Conservation (phyloP, 2,113 vertebrate species). For the Platichthys flesus region DNA sequence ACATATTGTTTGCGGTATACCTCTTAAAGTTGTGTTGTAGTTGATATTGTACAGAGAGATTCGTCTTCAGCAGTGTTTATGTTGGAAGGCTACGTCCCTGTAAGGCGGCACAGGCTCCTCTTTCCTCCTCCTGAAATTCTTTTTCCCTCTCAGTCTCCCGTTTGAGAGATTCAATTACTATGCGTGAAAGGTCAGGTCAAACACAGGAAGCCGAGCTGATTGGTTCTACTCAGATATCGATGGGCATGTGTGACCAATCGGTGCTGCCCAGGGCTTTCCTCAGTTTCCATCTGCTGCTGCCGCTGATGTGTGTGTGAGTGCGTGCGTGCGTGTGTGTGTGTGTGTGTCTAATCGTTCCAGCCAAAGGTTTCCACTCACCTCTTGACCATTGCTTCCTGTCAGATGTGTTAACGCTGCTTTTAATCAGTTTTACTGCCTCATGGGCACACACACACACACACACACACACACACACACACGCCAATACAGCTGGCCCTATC, state of each 20-base stretch:
- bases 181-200: slow-evolving; percentile 76
- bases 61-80: background rate
- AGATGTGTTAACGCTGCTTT: slow-evolving; percentile 80
- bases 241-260: slow-evolving; percentile 83
- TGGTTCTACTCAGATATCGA: slow-evolving; percentile 79
- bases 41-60: background rate
- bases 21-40: background rate
- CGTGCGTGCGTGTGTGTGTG: slow-evolving; percentile 19
- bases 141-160: slow-evolving; percentile 24
- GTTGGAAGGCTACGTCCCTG: background rate
- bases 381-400: slow-evolving; percentile 73
- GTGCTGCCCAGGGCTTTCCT: slow-evolving; percentile 71
- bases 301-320: background rate
- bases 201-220: slow-evolving; percentile 81
- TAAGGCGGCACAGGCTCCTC: background rate
- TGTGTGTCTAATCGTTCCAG: slow-evolving; percentile 80
- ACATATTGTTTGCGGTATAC: background rate
- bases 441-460: slow-evolving; percentile 39
- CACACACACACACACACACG: slow-evolving; percentile 20
- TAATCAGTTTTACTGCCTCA: slow-evolving; percentile 79
- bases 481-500: slow-evolving; percentile 74
- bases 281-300: slow-evolving; percentile 57
- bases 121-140: slow-evolving; percentile 7
- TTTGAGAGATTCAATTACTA: slow-evolving; percentile 81
- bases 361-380: slow-evolving; percentile 74